Conservation (phyloP, 2,113 vertebrate genomes). For the Silurus asotus region DNA sequence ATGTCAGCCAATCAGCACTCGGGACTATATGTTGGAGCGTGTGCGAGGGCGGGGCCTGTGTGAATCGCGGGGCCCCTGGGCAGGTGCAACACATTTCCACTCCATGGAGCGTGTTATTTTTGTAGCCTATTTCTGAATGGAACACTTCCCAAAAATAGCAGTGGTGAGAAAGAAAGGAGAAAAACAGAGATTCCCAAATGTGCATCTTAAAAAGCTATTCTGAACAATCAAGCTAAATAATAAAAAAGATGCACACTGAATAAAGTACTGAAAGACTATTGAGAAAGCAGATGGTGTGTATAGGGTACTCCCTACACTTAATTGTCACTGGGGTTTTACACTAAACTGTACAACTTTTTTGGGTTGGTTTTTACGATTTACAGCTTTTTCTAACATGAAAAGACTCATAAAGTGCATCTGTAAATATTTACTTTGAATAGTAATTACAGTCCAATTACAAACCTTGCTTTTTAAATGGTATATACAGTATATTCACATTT, state of each 20-base stretch:
- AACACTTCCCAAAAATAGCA: conserved; percentile 6
- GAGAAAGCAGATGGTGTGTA: not conserved
- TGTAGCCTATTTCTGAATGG: not conserved
- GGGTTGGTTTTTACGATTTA: not conserved
- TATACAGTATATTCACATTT: not conserved
- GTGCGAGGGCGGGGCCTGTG: conserved; percentile 11
- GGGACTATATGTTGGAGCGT: not conserved
- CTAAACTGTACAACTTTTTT: not conserved
- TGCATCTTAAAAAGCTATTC: not conserved
- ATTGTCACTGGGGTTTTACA: not conserved
- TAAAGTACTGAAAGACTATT: not conserved
- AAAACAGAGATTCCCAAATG: not conserved
- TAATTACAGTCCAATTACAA: not conserved
- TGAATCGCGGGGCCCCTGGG: not conserved
- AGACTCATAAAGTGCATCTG: not conserved
- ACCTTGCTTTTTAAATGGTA: not conserved
- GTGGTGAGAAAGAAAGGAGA: not conserved
- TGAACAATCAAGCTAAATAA: not conserved
- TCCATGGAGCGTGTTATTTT: conserved; percentile 2
- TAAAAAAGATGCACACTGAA: not conserved
- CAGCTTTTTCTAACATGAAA: not conserved
- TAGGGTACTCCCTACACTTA: not conserved
- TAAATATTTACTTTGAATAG: not conserved
- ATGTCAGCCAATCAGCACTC: conserved; percentile 26
- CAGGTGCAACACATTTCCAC: conserved; percentile 9